phyloP scores from a whole-genome alignment of 2,113 vertebrate genomes.

The Scophthalmus maximus region DNA sequence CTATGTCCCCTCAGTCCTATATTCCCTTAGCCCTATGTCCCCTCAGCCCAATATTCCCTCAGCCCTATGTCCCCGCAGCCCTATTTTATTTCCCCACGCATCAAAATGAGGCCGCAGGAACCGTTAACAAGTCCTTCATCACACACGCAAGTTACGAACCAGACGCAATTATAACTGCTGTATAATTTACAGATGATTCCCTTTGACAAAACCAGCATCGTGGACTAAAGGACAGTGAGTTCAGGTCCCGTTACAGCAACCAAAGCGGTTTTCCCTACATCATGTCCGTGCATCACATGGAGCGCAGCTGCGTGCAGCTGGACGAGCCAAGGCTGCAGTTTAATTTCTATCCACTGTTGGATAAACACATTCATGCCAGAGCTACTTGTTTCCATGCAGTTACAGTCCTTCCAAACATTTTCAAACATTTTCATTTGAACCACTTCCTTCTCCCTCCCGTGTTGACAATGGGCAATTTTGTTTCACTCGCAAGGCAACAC shows the following conservation, averaged over 20 bases:
- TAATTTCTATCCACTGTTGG: slow-evolving; percentile 22
- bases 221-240: not conserved
- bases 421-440: slow-evolving; percentile 46
- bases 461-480: slow-evolving; percentile 52
- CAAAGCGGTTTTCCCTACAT: not conserved
- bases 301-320: slow-evolving; percentile 41
- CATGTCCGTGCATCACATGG: not conserved
- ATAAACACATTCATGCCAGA: slow-evolving; percentile 52
- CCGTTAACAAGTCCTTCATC: not conserved
- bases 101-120: no score
- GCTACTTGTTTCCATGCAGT: slow-evolving; percentile 36
- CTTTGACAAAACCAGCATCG: not conserved
- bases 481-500: slow-evolving; percentile 46
- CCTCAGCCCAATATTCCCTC: no score
- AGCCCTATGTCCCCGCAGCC: no score
- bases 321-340: slow-evolving; percentile 16
- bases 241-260: not conserved
- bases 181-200: no score
- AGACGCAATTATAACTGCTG: not conserved
- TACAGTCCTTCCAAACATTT: slow-evolving; percentile 34
- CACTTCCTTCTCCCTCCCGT: slow-evolving; percentile 41
- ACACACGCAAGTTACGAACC: not conserved
- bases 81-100: no score
- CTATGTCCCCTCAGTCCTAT: no score
- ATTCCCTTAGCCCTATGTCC: no score